Percentiles rank a stretch among this genome's conserved stretches.
Evolutionary conservation across 2,888 invertebrate genomes (phyloP).

Genomic region (Drosophila barbarae): DNA sequence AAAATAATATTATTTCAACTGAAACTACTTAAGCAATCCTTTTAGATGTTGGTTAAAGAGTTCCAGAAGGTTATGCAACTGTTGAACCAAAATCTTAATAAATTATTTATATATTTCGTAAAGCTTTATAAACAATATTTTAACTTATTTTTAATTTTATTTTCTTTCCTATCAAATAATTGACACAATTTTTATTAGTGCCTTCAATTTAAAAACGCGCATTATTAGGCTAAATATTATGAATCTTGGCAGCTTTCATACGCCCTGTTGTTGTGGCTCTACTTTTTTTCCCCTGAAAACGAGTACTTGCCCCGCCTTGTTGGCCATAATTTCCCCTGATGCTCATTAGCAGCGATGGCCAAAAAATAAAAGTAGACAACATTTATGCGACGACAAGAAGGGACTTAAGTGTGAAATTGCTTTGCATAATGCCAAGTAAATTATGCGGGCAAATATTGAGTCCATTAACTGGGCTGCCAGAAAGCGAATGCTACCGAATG

Average conservation of each 20-base stretch:
- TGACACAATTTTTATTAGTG: slow-evolving; percentile 2
- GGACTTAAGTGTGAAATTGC: slow-evolving; percentile 64
- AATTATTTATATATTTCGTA: not conserved
- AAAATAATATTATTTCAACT: not conserved
- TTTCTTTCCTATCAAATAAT: not conserved
- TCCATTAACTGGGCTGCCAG: slow-evolving; percentile 33
- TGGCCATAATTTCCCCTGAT: slow-evolving; percentile 62
- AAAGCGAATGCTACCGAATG: not conserved
- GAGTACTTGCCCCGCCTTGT: slow-evolving; percentile 19
- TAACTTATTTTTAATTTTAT: not conserved
- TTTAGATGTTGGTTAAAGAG: no score
- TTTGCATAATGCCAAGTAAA: slow-evolving; percentile 58
- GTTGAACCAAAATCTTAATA: not conserved
- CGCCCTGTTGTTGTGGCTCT: slow-evolving; percentile 32
- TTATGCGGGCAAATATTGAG: slow-evolving; percentile 55
- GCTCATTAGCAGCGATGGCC: slow-evolving; percentile 58
- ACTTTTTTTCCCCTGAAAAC: slow-evolving; percentile 9
- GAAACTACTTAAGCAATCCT: no score
- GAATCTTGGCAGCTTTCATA: slow-evolving; percentile 48
- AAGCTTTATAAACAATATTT: not conserved
- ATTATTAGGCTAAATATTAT: slow-evolving; percentile 62
- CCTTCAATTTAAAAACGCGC: slow-evolving; percentile 17
- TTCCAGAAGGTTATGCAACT: slow-evolving; percentile 4
- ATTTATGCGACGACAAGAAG: slow-evolving; percentile 50
- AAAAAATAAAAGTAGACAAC: slow-evolving; percentile 18